Base-by-base conservation (phyloP, 2,113 vertebrate genomes). In the Gallinago jamesoni region DNA sequence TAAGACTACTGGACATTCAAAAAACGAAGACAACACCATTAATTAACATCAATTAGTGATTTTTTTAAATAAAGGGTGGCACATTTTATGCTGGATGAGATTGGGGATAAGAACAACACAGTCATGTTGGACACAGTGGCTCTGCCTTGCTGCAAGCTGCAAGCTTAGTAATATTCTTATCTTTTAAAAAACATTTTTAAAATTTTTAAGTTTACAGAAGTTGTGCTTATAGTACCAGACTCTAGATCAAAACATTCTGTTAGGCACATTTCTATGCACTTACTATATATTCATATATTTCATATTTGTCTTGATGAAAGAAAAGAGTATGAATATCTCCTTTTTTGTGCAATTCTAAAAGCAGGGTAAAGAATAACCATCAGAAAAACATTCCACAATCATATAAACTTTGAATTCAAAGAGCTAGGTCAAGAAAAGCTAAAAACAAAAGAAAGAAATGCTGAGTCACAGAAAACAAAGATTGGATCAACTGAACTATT, bases 81-180 rank as follows among this genome's bases (percentile, higher is more conserved):
- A 73, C 18, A 70, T 82, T 8, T 63, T 4, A 12, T 45, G 8
- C 19, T 70, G 21, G 14, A 66, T 14, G 62, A 9, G 17, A 52
- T 35, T 48, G 66, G 15, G 47, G 19, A 66, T 62, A 9, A 66
- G 6, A 56, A 43, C 17, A n/a, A 31, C 9, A 14, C 12, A n/a
- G 5, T 35, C 1, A 0, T 75, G 12, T 4, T 55, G 33, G 11
- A 12, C 9, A 35, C 24, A 16, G 31, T 60, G 23, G 9, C 27
- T 5, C 20, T 82, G 52, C 13, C 10, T 57, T 78, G 12, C 17
- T 84, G 17, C 33, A 41, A 48, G 62, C 5, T 31, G 23, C 16
- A 47, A 47, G 11, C 18, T 70, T 78, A 39, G 9, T 74, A 90
- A 62, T 53, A 11, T 30, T 66, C 6, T 20, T 1, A 2, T 6